These are phyloP conservation scores for Acanthosoma haemorrhoidale DNA, from an alignment of 2,888 invertebrate genomes.

Conservation along the genomic window DNA sequence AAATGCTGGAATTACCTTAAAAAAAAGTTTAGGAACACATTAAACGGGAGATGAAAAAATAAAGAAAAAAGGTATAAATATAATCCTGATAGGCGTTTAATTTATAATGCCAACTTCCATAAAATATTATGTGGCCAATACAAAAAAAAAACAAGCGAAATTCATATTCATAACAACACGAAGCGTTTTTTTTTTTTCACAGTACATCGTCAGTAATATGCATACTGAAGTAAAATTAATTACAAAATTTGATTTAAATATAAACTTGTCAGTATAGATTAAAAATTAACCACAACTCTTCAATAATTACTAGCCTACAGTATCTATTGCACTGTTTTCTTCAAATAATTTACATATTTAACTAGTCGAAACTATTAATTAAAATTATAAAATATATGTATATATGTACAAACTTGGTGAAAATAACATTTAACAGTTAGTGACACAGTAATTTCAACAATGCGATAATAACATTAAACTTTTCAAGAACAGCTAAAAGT, in stretches of 20 bases:
- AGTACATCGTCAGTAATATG: constrained; percentile 31
- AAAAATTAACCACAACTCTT: constrained; percentile 26
- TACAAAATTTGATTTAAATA: constrained; percentile 29
- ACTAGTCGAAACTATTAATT: constrained; percentile 8
- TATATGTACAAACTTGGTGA: constrained; percentile 19
- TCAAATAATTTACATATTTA: constrained; percentile 9
- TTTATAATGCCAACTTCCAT: constrained; percentile 35
- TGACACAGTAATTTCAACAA: constrained; percentile 16
- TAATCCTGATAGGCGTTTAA: constrained; percentile 26
- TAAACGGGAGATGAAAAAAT: not conserved
- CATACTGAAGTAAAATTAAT: constrained; percentile 25
- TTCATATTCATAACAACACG: constrained; percentile 33
- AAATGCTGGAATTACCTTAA: too few relatives aligned
- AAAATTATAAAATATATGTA: not conserved
- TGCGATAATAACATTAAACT: too few relatives aligned
- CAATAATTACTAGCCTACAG: constrained; percentile 27
- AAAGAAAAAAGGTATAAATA: not conserved
- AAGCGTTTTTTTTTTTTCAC: constrained; percentile 35
- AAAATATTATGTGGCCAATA: constrained; percentile 34
- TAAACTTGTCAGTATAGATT: constrained; percentile 22
- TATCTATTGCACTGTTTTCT: constrained; percentile 20
- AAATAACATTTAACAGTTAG: not conserved
- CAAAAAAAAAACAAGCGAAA: constrained; percentile 33
- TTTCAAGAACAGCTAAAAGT: too few relatives aligned
- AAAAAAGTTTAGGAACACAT: too few relatives aligned